These are phyloP conservation scores for Melanotaenia boesemani DNA, from an alignment of 2,797 vertebrate genomes.

Conservation along the genomic window DNA sequence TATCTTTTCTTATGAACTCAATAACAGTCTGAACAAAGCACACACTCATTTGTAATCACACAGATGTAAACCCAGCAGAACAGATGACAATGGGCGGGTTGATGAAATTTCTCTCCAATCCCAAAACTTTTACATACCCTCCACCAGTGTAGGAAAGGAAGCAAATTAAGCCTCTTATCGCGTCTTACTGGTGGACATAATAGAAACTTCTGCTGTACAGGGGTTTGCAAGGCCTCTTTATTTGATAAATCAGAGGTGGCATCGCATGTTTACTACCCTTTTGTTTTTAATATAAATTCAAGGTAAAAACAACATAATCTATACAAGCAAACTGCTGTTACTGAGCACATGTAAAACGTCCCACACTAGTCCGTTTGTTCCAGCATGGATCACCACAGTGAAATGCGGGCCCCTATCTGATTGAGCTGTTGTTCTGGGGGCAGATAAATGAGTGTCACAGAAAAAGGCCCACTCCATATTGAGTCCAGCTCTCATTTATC, in stretches of 20 bases:
- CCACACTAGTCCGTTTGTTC: constrained; percentile 14
- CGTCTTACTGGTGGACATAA: background rate
- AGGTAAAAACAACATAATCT: constrained; percentile 1
- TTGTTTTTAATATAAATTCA: constrained; percentile 20
- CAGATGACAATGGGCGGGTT: background rate
- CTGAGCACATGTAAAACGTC: constrained; percentile 7
- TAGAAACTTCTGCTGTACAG: background rate
- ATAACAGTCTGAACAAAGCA: constrained; percentile 20
- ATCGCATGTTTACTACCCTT: background rate
- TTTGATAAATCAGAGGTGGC: constrained; percentile 6
- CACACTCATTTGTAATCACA: background rate
- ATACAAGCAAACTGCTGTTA: constrained; percentile 9
- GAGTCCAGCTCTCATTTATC: constrained; percentile 67
- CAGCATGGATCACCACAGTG: constrained; percentile 24
- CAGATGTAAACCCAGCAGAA: background rate
- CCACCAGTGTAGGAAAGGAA: background rate
- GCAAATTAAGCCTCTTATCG: constrained; percentile 14
- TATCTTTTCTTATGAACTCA: constrained; percentile 46
- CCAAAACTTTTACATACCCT: background rate
- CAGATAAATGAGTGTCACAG: constrained; percentile 58
- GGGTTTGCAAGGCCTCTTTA: constrained; percentile 1
- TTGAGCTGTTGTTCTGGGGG: constrained; percentile 57
- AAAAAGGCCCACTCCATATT: constrained; percentile 28
- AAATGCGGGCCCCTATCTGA: constrained; percentile 65
- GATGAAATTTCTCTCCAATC: background rate